Conservation (phyloP, 2,888 invertebrate genomes). For the Lypha dubia region DNA sequence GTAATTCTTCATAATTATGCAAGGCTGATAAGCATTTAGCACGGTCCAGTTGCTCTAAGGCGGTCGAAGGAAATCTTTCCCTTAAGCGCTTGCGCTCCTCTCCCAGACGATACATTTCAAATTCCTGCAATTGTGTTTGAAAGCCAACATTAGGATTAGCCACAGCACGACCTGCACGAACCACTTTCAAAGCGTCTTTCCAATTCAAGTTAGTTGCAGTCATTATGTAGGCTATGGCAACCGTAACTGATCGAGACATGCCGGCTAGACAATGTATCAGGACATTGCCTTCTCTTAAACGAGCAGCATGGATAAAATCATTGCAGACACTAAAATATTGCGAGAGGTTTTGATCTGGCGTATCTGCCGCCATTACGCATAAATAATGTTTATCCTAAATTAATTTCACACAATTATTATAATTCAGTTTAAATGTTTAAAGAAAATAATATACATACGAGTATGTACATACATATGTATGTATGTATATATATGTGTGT, state of each 20-base stretch:
- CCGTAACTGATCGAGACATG: conserved; percentile 97
- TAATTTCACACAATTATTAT: conserved; percentile 72
- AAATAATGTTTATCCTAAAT: conserved; percentile 96
- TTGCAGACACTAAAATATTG: conserved; percentile 97
- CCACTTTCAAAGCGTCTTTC: conserved; percentile 96
- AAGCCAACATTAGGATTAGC: conserved; percentile 99
- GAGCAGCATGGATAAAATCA: conserved; percentile 97
- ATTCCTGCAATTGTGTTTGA: conserved; percentile 96
- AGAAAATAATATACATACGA: not conserved
- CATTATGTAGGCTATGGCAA: conserved; percentile 98
- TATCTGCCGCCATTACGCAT: conserved; percentile 97
- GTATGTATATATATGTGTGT: no score
- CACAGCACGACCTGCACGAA: conserved; percentile 94
- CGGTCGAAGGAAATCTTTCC: conserved; percentile 92
- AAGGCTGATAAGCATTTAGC: conserved; percentile 91
- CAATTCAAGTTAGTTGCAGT: conserved; percentile 94
- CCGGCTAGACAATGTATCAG: conserved; percentile 98
- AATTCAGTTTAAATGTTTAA: not conserved
- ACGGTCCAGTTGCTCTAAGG: conserved; percentile 88
- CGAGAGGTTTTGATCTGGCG: conserved; percentile 95
- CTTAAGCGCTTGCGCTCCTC: conserved; percentile 94
- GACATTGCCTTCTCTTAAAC: conserved; percentile 94
- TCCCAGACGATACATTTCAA: conserved; percentile 90
- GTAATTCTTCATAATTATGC: conserved; percentile 92
- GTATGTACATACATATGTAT: no score